Evolutionary conservation across 2,888 invertebrate species (phyloP), one percentile per base, ranked within the genome.

Genomic region (Nemotelus pantherinus): DNA sequence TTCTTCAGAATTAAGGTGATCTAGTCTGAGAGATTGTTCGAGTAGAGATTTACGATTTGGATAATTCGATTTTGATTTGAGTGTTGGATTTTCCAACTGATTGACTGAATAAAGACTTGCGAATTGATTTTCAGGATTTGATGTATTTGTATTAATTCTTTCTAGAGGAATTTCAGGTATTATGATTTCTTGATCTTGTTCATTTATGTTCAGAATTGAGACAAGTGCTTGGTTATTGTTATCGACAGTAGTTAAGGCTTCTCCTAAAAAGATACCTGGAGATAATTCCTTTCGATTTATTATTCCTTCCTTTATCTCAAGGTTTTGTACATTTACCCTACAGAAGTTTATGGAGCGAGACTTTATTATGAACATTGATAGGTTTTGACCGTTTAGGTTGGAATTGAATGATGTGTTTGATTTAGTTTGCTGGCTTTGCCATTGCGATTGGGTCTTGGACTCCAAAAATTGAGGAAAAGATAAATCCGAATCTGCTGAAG

Each of bases 21-120:
- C n/a, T n/a, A n/a, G n/a, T n/a, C n/a, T n/a, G n/a, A n/a, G n/a
- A n/a, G n/a, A n/a, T n/a, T n/a, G n/a, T n/a, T n/a, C n/a, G n/a
- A n/a, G n/a, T n/a, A n/a, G n/a, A n/a, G n/a, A n/a, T n/a, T n/a
- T n/a, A n/a, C n/a, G n/a, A n/a, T n/a, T n/a, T n/a, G n/a, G n/a
- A 77, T 83, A 82, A 76, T 80, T 82, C n/a, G 80, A 80, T 47
- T 65, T 81, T 80, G 82, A 45, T 67, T 44, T 5, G 79, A 80
- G n/a, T 76, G 81, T 77, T 77, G 60, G 2, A 83, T 82, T 41
- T 83, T 82, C 1, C 60, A n/a, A n/a, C n/a, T n/a, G n/a, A n/a
- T n/a, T n/a, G n/a, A n/a, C n/a, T n/a, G n/a, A n/a, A n/a, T n/a
- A n/a, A n/a, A n/a, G n/a, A n/a, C 53, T 57, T 70, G 58, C n/a